Evolutionary conservation across 2,113 vertebrate genomes (phyloP).

Genomic region (Grammomys surdaster): DNA sequence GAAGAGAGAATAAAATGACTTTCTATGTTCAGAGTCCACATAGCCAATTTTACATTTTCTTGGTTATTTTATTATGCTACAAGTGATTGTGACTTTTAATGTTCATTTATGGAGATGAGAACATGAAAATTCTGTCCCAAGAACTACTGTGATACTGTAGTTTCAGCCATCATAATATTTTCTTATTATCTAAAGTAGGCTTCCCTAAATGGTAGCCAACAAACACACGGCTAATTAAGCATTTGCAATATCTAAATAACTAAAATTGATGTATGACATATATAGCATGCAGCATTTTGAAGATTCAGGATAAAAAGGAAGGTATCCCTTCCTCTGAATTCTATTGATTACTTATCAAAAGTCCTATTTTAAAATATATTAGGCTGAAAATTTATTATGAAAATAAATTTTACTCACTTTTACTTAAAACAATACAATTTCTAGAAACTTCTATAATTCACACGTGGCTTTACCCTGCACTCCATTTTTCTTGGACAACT

Average conservation of each 20-base stretch:
- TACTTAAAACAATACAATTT: neutral
- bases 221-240: neutral
- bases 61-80: neutral
- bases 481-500: neutral
- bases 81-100: neutral
- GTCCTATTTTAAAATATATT: neutral
- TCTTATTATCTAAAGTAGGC: neutral
- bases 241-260: neutral
- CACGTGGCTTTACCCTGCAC: neutral
- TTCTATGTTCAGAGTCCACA: neutral
- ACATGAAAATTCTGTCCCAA: neutral
- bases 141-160: neutral
- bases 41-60: neutral
- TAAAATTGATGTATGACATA: neutral
- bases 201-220: neutral
- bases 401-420: neutral
- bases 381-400: neutral
- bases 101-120: neutral
- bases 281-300: neutral
- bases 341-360: neutral
- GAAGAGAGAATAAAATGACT: neutral
- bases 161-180: neutral
- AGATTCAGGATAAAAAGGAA: neutral
- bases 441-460: neutral
- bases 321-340: neutral